A percentile compares a stretch with the other conserved stretches of the same genome.
Conservation (phyloP, 53 echinoderm and acorn worm genomes). For the Holothuria leucospilota region DNA sequence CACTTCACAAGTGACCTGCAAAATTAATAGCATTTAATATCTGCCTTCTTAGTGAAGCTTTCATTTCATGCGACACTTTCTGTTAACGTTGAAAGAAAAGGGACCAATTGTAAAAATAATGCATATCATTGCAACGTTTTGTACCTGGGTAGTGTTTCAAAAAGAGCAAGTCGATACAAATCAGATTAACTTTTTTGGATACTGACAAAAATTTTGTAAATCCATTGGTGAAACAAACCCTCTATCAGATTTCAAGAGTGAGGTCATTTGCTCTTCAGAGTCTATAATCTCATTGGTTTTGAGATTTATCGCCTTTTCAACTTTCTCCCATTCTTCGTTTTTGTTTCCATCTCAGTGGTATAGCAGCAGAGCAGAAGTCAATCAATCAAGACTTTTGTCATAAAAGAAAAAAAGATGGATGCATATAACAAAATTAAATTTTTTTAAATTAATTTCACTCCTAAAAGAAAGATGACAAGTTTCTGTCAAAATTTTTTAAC, state of each 20-base stretch:
- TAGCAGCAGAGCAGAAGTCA: not conserved
- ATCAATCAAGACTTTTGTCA: not conserved
- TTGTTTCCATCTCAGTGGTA: not conserved
- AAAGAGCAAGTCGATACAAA: constrained; percentile 21
- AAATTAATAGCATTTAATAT: too few relatives aligned
- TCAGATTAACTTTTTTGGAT: constrained; percentile 21
- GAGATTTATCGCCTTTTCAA: constrained; percentile 10
- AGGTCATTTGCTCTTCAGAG: constrained; percentile 11
- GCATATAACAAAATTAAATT: constrained; percentile 16
- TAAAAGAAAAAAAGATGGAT: not conserved
- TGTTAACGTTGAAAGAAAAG: too few relatives aligned
- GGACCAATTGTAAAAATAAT: too few relatives aligned
- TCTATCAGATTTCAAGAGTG: constrained; percentile 4
- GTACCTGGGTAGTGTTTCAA: constrained; percentile 23
- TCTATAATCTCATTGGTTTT: constrained; percentile 30
- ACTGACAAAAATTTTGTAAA: constrained; percentile 36
- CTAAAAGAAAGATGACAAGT: not conserved
- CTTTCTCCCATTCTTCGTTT: not conserved
- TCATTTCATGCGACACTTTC: too few relatives aligned
- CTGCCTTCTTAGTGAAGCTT: too few relatives aligned
- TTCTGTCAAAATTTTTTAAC: too few relatives aligned
- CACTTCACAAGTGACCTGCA: too few relatives aligned
- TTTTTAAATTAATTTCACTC: not conserved
- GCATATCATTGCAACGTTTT: not conserved
- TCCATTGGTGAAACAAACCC: constrained; percentile 11